Percentiles rank a stretch among this genome's conserved stretches.
phyloP scores from a whole-genome alignment of 2,888 invertebrate species.

The Ophioninae sp. region DNA sequence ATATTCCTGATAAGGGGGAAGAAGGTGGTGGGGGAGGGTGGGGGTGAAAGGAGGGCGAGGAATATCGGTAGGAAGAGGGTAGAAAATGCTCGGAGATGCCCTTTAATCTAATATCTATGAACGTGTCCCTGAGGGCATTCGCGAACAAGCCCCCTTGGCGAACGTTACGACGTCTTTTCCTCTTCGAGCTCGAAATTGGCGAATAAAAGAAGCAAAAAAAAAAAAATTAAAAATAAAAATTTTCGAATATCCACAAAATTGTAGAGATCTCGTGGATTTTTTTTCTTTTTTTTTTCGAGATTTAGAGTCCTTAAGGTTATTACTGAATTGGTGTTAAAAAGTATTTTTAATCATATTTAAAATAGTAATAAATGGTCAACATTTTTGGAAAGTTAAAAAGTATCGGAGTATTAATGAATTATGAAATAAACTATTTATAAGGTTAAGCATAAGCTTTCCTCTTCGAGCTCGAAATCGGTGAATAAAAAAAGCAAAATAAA shows the following conservation, averaged over 20 bases:
- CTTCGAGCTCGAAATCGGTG: constrained; percentile 12
- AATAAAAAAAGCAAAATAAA: neutral
- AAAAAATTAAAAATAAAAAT: neutral
- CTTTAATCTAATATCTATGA: constrained; percentile 77
- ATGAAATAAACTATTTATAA: too few species aligned
- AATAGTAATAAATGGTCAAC: too few species aligned
- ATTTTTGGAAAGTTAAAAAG: too few species aligned
- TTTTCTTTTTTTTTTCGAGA: too few species aligned
- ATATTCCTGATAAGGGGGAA: constrained; percentile 58
- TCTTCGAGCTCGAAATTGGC: constrained; percentile 10
- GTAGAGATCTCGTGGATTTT: neutral
- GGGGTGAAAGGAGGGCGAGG: constrained; percentile 22
- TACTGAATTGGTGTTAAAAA: too few species aligned
- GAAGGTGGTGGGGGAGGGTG: constrained; percentile 70
- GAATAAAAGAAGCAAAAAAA: neutral
- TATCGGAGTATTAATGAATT: too few species aligned
- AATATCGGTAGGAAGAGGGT: constrained; percentile 31
- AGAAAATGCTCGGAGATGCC: constrained; percentile 44
- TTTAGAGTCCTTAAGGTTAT: too few species aligned
- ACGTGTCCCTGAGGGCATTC: constrained; percentile 52
- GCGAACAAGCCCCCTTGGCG: constrained; percentile 39
- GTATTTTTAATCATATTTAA: too few species aligned
- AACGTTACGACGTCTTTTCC: constrained; percentile 8
- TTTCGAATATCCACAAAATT: constrained; percentile 11
- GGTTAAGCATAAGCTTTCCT: neutral